Evolutionary conservation across 2,113 vertebrate species (phyloP).

Genomic region (Tyrannus savana): DNA sequence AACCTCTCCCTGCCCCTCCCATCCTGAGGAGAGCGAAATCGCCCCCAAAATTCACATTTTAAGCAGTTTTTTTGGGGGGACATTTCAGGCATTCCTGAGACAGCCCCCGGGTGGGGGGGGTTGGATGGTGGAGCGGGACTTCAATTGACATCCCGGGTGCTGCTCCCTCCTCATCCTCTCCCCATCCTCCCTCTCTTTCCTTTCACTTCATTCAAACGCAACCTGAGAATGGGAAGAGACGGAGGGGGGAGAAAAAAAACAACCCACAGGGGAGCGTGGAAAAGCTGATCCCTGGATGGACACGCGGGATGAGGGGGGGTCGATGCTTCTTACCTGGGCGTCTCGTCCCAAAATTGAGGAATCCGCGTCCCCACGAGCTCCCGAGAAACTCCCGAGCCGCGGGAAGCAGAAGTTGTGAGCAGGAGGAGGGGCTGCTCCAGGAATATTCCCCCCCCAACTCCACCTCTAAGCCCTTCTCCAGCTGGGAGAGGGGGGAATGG

Average conservation of each 20-base stretch:
- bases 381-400: neutral
- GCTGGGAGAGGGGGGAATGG: neutral
- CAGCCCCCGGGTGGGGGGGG: too few species aligned
- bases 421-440: constrained; percentile 40
- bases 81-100: neutral
- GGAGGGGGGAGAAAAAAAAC: rapidly evolving
- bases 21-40: too few species aligned
- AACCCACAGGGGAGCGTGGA: neutral
- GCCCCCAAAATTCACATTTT: neutral
- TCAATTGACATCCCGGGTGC: rapidly evolving
- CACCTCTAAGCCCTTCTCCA: neutral
- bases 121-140: rapidly evolving
- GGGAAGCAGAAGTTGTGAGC: neutral
- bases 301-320: rapidly evolving
- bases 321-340: neutral
- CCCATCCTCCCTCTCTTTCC: neutral
- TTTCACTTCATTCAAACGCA: neutral
- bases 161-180: neutral
- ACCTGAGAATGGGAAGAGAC: neutral
- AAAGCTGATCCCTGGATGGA: rapidly evolving
- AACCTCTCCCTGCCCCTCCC: too few species aligned
- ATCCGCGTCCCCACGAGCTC: neutral
- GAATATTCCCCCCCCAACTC: neutral
- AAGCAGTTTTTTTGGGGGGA: neutral
- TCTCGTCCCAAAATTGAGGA: neutral